Evolutionary conservation across 1,140 invertebrate genomes (phyloP).

Genomic region (Drosophila murphyi): DNA sequence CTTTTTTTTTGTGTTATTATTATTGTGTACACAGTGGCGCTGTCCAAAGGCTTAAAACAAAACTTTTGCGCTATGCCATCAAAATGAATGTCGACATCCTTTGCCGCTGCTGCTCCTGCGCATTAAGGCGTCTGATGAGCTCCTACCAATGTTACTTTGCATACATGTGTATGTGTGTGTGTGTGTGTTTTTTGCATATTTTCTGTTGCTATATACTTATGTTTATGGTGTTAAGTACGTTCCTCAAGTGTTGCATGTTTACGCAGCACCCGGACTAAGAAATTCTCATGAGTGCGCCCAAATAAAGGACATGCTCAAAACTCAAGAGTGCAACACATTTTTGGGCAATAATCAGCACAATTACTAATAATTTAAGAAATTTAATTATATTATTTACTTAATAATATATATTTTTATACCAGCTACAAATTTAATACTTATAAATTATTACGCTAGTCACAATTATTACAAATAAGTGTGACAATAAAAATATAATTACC

Average conservation of each 20-base stretch:
- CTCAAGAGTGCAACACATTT: conserved; percentile 1
- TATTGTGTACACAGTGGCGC: conserved; percentile 38
- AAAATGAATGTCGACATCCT: conserved; percentile 71
- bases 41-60: conserved; percentile 82
- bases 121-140: conserved; percentile 36
- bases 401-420: too few relatives aligned
- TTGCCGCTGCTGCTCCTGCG: conserved; percentile 47
- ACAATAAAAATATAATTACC: too few relatives aligned
- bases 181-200: conserved; percentile 9
- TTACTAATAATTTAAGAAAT: not conserved
- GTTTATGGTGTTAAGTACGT: conserved; percentile 68
- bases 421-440: too few relatives aligned
- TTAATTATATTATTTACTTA: too few relatives aligned
- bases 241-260: conserved; percentile 61
- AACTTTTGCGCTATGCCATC: conserved; percentile 72
- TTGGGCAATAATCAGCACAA: conserved; percentile 1
- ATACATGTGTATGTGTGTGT: conserved; percentile 20
- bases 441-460: too few relatives aligned
- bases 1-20: conserved; percentile 27
- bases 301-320: conserved; percentile 9
- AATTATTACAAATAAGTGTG: too few relatives aligned
- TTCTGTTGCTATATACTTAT: conserved; percentile 24
- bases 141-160: conserved; percentile 12
- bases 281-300: conserved; percentile 6
- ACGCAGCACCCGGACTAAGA: conserved; percentile 39